Evolutionary conservation across 2,888 invertebrate species (phyloP).

Genomic region (Yponomeuta plumbellus): DNA sequence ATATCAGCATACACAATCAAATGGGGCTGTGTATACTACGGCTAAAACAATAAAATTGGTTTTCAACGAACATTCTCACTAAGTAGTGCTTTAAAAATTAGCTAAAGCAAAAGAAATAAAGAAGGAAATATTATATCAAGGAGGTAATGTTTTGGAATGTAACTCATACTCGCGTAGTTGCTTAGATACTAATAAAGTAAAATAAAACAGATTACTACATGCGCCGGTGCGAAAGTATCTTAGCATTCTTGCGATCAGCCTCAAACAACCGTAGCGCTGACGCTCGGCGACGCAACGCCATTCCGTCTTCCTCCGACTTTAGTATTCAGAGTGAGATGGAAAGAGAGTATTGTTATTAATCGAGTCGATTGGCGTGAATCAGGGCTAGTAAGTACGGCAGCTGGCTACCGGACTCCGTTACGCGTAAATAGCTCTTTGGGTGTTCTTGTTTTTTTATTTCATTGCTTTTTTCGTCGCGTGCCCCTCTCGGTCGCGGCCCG

Average conservation of each 20-base stretch:
- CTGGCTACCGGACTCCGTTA: constrained; percentile 71
- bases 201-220: neutral
- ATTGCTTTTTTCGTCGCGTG: constrained; percentile 65
- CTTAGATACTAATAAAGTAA: neutral
- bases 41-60: too few species aligned
- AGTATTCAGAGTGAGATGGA: neutral
- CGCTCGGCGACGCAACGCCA: neutral
- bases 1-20: too few species aligned
- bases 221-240: neutral
- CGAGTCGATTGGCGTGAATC: constrained; percentile 13
- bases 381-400: constrained; percentile 35
- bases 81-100: too few species aligned
- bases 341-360: neutral
- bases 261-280: neutral
- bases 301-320: neutral
- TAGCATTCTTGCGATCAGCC: neutral
- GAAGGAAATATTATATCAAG: too few species aligned
- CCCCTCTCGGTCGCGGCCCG: constrained; percentile 49
- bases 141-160: too few species aligned
- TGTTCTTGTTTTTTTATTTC: constrained; percentile 30
- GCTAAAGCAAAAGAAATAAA: too few species aligned
- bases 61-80: too few species aligned
- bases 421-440: constrained; percentile 52
- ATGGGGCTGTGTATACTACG: too few species aligned
- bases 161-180: neutral